phyloP scores from a whole-genome alignment of 2,888 invertebrate genomes.

The Meganola albula region DNA sequence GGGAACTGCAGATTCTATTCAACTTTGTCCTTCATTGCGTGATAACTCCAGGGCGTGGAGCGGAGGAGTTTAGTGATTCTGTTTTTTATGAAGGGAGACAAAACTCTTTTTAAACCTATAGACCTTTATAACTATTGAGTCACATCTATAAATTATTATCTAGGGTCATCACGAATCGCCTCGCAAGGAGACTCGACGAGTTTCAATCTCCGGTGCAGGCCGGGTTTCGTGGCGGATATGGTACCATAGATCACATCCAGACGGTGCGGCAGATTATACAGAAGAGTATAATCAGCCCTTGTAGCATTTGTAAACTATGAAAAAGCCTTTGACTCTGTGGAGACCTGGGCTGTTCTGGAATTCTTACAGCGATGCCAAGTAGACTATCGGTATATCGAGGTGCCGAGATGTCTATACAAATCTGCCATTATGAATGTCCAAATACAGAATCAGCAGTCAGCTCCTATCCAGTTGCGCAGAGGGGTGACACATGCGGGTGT shows the following conservation, averaged over 20 bases:
- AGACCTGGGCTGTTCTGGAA: background rate
- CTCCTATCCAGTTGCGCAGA: background rate
- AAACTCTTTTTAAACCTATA: no score
- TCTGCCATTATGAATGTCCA: background rate
- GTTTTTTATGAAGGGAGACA: no score
- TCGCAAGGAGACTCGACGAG: background rate
- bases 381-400: background rate
- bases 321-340: background rate
- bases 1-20: no score
- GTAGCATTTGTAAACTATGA: background rate
- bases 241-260: background rate
- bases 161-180: background rate
- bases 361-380: background rate
- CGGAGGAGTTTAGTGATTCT: no score
- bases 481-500: background rate
- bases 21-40: no score
- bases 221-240: background rate
- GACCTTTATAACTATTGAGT: no score
- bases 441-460: background rate
- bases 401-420: background rate
- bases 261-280: background rate
- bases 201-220: conserved; percentile 1
- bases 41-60: no score
- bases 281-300: background rate
- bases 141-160: no score